Percentiles rank a stretch among this genome's conserved stretches.
These are phyloP conservation scores for Clarias pachynema DNA, from an alignment of 2,797 vertebrate genomes.

Conservation along the genomic window DNA sequence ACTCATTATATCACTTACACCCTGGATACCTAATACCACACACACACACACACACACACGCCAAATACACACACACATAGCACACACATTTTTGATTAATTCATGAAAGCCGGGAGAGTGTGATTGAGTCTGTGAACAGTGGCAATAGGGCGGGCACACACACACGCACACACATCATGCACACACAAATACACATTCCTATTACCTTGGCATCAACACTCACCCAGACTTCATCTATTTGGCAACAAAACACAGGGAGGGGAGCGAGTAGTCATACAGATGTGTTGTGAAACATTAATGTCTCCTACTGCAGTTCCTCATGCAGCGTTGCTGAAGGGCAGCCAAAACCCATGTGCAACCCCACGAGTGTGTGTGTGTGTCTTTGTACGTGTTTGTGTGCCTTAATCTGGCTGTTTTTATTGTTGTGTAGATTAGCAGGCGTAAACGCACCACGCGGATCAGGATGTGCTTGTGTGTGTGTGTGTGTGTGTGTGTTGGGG, in stretches of 20 bases:
- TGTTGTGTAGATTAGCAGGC: slow-evolving; percentile 69
- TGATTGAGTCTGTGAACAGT: slow-evolving; percentile 85
- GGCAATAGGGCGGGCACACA: slow-evolving; percentile 30
- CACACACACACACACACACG: slow-evolving; percentile 58
- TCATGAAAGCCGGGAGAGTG: slow-evolving; percentile 87
- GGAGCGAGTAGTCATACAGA: slow-evolving; percentile 64
- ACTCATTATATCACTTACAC: slow-evolving; percentile 90
- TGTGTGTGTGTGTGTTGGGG: slow-evolving; percentile 46
- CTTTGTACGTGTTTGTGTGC: slow-evolving; percentile 51
- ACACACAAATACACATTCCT: slow-evolving; percentile 37
- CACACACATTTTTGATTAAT: slow-evolving; percentile 94
- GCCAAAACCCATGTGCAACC: slow-evolving; percentile 60
- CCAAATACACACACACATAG: slow-evolving; percentile 47
- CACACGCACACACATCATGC: slow-evolving; percentile 34
- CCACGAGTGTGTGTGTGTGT: background rate
- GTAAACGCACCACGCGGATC: slow-evolving; percentile 65
- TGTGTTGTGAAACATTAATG: slow-evolving; percentile 88
- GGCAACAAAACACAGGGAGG: slow-evolving; percentile 48
- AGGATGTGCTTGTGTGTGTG: slow-evolving; percentile 15
- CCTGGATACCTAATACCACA: slow-evolving; percentile 82
- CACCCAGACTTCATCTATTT: slow-evolving; percentile 47
- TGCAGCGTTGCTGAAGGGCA: slow-evolving; percentile 66
- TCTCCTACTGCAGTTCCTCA: slow-evolving; percentile 74
- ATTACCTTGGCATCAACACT: slow-evolving; percentile 52
- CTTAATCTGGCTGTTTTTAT: slow-evolving; percentile 63